Percentiles rank a stretch among this genome's conserved stretches.
phyloP scores from a whole-genome alignment of 2,888 invertebrate species.

The Chymomyza procnemis region DNA sequence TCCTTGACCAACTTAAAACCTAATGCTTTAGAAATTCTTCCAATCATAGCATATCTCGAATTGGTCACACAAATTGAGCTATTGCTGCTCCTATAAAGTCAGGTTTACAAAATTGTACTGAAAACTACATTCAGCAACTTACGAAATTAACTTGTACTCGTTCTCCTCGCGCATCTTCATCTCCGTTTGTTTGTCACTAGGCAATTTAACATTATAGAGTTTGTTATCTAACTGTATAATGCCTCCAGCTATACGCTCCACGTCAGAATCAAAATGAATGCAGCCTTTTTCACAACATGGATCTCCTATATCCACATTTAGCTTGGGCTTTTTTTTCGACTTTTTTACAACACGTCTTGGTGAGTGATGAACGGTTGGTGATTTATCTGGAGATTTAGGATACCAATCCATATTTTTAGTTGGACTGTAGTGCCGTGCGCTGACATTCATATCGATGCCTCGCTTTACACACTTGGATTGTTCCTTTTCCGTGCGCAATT shows the following conservation, averaged over 20 bases:
- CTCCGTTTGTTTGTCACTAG: background rate
- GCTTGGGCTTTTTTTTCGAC: conserved; percentile 11
- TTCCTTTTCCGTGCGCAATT: conserved; percentile 56
- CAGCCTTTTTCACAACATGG: background rate
- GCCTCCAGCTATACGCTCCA: conserved; percentile 36
- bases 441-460: conserved; percentile 50
- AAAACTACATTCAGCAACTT: background rate
- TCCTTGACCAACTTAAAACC: conserved; percentile 82
- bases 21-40: conserved; percentile 72
- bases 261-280: background rate
- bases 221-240: conserved; percentile 65
- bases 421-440: conserved; percentile 25
- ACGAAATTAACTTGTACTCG: background rate
- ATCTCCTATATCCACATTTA: background rate
- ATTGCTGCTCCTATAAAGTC: conserved; percentile 51
- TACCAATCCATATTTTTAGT: conserved; percentile 40
- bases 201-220: conserved; percentile 65
- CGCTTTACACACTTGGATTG: conserved; percentile 33
- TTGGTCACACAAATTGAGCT: conserved; percentile 74
- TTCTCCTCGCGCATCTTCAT: background rate
- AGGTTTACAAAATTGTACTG: background rate
- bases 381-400: background rate
- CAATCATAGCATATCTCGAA: conserved; percentile 74
- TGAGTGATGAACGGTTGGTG: background rate
- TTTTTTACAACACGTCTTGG: conserved; percentile 11